These are phyloP conservation scores for Drosophila mercatorum DNA, from an alignment of 2,888 invertebrate genomes.

Conservation along the genomic window DNA sequence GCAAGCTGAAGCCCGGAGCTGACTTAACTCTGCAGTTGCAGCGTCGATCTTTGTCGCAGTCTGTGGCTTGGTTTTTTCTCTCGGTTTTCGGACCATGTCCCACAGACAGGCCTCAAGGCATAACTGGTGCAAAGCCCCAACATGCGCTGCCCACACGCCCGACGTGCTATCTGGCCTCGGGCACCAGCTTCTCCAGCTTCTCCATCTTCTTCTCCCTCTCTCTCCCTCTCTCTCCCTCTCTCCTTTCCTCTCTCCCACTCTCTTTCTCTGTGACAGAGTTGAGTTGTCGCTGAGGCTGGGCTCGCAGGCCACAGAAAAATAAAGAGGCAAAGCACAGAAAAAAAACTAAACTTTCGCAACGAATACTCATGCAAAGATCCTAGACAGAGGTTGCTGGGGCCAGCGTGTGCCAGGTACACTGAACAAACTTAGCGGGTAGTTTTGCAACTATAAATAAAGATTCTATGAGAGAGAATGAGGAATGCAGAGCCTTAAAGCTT, in stretches of 20 bases:
- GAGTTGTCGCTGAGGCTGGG: slow-evolving; percentile 55
- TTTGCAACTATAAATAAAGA: not conserved
- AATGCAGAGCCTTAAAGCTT: not conserved
- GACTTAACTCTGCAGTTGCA: not conserved
- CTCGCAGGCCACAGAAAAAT: slow-evolving; percentile 36
- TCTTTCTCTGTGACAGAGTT: slow-evolving; percentile 50
- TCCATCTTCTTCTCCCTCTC: not conserved
- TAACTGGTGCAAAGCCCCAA: slow-evolving; percentile 70
- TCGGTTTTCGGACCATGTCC: slow-evolving; percentile 38
- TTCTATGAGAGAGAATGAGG: not conserved
- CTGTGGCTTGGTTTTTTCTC: slow-evolving; percentile 23
- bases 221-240: not conserved
- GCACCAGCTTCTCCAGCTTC: slow-evolving; percentile 1
- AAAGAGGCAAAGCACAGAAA: slow-evolving; percentile 9
- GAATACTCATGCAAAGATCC: slow-evolving; percentile 36
- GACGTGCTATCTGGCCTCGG: slow-evolving; percentile 12
- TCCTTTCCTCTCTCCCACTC: not conserved
- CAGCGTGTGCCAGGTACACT: slow-evolving; percentile 53
- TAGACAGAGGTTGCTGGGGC: slow-evolving; percentile 34
- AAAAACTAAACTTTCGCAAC: slow-evolving; percentile 56
- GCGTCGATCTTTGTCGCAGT: slow-evolving; percentile 47
- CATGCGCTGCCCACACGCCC: slow-evolving; percentile 64
- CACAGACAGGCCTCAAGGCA: slow-evolving; percentile 67
- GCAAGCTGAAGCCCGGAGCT: not conserved
- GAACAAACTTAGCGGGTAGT: not conserved